Evolutionary conservation across 1,140 invertebrate species (phyloP).

Genomic region (Chionoecetes opilio): DNA sequence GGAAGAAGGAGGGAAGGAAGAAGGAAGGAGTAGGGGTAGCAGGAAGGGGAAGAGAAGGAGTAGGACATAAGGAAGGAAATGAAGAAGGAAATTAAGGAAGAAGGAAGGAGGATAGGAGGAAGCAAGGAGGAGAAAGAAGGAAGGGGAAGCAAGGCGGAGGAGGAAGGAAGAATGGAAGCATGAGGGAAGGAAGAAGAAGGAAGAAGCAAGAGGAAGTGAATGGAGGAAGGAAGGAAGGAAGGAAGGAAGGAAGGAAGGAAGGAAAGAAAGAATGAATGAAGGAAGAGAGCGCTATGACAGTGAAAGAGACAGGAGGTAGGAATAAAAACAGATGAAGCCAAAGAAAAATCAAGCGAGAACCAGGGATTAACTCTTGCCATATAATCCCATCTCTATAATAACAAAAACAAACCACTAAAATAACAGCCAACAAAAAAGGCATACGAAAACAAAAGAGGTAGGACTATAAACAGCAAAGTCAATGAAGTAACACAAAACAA

Average conservation of each 20-base stretch:
- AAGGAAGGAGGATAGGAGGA: not conserved
- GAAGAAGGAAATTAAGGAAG: not conserved
- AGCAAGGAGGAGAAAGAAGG: not conserved
- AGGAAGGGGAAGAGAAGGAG: not conserved
- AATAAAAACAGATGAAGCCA: not conserved
- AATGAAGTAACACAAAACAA: no score
- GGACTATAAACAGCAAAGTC: no score
- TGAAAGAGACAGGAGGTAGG: not conserved
- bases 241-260: not conserved
- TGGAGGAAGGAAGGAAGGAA: not conserved
- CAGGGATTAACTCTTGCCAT: no score
- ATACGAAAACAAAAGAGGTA: no score
- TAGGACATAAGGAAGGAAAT: not conserved
- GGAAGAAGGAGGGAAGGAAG: not conserved
- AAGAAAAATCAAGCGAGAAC: not conserved
- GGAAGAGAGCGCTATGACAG: not conserved
- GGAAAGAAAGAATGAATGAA: not conserved
- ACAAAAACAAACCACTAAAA: no score
- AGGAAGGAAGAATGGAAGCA: not conserved
- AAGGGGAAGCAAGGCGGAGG: not conserved
- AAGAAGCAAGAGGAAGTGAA: not conserved
- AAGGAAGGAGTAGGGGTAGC: not conserved
- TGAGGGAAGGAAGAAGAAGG: not conserved
- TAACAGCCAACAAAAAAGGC: no score
- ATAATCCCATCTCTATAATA: no score